Evolutionary conservation across 2,888 invertebrate genomes (phyloP).

Genomic region (Coelopa pilipes): DNA sequence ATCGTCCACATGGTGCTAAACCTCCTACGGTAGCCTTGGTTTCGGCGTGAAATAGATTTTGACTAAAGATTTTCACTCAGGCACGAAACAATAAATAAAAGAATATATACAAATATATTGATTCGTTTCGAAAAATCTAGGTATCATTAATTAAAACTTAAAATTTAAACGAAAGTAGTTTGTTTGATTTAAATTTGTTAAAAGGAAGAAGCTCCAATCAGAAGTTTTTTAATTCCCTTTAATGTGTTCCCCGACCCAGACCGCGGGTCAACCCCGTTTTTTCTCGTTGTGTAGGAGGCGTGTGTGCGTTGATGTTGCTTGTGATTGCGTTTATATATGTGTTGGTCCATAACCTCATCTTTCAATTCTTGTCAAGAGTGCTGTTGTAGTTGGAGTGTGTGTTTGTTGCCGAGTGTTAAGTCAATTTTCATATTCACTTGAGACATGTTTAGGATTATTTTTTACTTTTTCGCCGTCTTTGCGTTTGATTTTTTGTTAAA

Average conservation of each 20-base stretch:
- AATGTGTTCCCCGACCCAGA: background rate
- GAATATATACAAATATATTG: too few species aligned
- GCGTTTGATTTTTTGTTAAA: background rate
- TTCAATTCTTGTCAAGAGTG: constrained; percentile 28
- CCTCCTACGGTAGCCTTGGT: too few species aligned
- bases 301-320: background rate
- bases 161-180: too few species aligned
- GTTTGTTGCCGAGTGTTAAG: constrained; percentile 20
- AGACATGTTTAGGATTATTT: constrained; percentile 31
- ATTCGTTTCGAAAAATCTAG: too few species aligned
- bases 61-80: too few species aligned
- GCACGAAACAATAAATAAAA: too few species aligned
- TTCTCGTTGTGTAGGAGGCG: background rate
- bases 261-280: background rate
- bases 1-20: too few species aligned
- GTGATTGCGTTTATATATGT: constrained; percentile 2
- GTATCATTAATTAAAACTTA: too few species aligned
- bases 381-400: constrained; percentile 5
- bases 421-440: constrained; percentile 30
- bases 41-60: too few species aligned
- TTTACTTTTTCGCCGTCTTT: constrained; percentile 11
- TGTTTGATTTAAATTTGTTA: too few species aligned
- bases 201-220: background rate
- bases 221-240: background rate
- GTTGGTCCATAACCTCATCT: constrained; percentile 19